These are phyloP conservation scores for Cydia splendana DNA, from an alignment of 1,140 invertebrate genomes.

Conservation along the genomic window DNA sequence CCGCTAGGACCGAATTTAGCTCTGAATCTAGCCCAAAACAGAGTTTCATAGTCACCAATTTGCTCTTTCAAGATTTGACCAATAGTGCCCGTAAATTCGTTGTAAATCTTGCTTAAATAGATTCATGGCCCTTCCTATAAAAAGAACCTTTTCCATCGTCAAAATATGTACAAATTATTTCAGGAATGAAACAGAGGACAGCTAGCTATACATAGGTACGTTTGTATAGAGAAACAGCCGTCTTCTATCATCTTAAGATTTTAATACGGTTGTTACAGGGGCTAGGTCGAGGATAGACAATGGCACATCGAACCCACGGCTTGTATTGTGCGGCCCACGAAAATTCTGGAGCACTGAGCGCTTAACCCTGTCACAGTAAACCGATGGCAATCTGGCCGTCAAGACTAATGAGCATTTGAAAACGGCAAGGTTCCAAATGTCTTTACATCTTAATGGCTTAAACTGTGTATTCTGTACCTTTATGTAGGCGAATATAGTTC, in stretches of 20 bases:
- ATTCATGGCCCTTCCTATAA: no score
- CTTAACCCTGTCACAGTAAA: constrained; percentile 7
- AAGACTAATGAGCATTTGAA: neutral
- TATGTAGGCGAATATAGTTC: constrained; percentile 1
- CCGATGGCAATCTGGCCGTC: neutral
- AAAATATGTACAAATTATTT: no score
- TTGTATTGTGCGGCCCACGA: neutral
- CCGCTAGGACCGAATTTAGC: no score
- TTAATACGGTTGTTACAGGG: constrained; percentile 37
- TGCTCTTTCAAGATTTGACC: no score
- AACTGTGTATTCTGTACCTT: neutral
- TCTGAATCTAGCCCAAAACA: no score
- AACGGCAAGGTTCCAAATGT: constrained; percentile 3
- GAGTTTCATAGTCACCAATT: no score
- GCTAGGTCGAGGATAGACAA: constrained; percentile 43
- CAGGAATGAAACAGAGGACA: no score
- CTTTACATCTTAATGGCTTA: constrained; percentile 6
- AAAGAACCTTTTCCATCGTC: no score
- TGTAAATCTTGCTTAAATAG: no score
- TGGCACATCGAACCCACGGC: constrained; percentile 38
- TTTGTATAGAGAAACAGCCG: neutral
- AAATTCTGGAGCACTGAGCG: neutral
- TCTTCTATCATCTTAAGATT: constrained; percentile 12
- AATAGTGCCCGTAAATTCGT: no score
- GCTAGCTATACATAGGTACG: neutral